Evolutionary conservation across 92 coral and sea anemone genomes (phyloP).

Genomic region (Parazoanthus swiftii): DNA sequence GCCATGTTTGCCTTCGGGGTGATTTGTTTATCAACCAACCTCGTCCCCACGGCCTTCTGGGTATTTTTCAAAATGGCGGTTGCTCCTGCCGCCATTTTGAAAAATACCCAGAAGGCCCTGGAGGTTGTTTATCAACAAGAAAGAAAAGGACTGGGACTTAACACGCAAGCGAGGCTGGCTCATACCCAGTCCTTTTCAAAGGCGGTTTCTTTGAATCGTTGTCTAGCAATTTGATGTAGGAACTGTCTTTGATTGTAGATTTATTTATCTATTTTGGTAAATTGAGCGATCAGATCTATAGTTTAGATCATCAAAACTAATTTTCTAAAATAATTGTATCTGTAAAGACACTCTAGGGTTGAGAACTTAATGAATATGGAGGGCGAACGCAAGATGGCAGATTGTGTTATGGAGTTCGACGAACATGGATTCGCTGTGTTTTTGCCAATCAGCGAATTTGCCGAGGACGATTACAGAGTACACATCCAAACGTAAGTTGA

Average conservation of each 20-base stretch:
- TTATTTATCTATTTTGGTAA: background rate
- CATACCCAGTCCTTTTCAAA: slow-evolving; percentile 14
- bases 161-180: background rate
- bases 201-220: slow-evolving; percentile 7
- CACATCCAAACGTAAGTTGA: slow-evolving; percentile 23
- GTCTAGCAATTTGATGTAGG: too few species aligned
- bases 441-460: slow-evolving; percentile 1
- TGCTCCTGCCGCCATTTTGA: too few species aligned
- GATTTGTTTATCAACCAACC: too few species aligned
- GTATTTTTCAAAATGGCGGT: too few species aligned
- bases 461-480: slow-evolving; percentile 8
- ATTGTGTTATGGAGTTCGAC: slow-evolving; percentile 19
- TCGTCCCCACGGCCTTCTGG: too few species aligned
- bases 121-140: too few species aligned
- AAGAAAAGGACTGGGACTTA: background rate
- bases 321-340: background rate
- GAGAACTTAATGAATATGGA: background rate
- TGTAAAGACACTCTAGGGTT: background rate
- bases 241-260: background rate
- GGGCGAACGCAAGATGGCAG: slow-evolving; percentile 29
- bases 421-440: slow-evolving; percentile 30
- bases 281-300: background rate
- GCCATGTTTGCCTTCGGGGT: background rate
- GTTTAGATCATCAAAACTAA: background rate
- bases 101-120: too few species aligned